Evolutionary conservation across 2,888 invertebrate species (phyloP).

Genomic region (Apantesis nais): DNA sequence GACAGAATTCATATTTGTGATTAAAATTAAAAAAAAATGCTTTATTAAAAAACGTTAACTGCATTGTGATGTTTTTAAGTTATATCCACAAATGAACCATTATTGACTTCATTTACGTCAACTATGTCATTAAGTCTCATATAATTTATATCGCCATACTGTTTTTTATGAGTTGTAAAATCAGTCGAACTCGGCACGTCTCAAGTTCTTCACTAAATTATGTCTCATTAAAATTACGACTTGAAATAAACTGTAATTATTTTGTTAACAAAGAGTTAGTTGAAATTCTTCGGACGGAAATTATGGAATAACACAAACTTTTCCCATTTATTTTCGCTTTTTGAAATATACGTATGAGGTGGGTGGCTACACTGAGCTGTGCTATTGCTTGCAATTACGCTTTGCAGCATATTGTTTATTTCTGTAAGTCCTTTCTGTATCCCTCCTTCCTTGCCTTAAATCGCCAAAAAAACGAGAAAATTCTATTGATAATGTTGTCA

Average conservation of each 20-base stretch:
- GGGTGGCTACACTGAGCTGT: neutral
- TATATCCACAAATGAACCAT: neutral
- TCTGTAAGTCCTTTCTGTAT: neutral
- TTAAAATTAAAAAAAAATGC: too few species aligned
- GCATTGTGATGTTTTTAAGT: neutral
- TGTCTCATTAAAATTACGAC: constrained; percentile 32
- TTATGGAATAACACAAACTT: constrained; percentile 37
- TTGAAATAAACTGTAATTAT: constrained; percentile 39
- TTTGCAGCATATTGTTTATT: neutral
- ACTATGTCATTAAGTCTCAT: neutral
- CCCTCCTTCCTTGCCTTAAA: neutral
- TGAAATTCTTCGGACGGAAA: constrained; percentile 33
- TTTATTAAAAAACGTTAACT: neutral
- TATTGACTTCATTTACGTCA: neutral
- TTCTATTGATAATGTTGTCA: too few species aligned
- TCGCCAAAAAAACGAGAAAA: neutral
- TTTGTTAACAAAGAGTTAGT: constrained; percentile 41
- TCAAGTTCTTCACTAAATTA: constrained; percentile 29
- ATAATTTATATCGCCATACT: neutral
- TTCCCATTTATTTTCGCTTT: constrained; percentile 31
- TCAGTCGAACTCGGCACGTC: constrained; percentile 5
- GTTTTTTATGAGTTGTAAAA: constrained; percentile 1
- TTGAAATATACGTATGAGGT: neutral
- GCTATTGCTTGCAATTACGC: neutral
- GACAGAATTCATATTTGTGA: too few species aligned